Percentiles rank a stretch among this genome's conserved stretches.
phyloP scores from a whole-genome alignment of 1,140 invertebrate genomes.

The Dermatophagoides farinae region DNA sequence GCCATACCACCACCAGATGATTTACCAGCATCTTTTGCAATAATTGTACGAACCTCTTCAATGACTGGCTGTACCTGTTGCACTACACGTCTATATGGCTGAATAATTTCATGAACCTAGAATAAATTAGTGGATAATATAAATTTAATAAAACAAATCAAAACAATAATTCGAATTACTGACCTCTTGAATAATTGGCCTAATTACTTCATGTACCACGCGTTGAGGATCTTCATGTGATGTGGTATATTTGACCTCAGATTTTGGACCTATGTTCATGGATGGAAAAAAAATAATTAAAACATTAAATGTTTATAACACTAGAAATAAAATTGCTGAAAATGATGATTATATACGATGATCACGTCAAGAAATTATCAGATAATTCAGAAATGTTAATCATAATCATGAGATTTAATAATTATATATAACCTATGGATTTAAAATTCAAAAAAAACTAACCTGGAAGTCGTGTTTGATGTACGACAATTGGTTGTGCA shows the following conservation, averaged over 20 bases:
- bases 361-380: too few species aligned
- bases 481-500: background rate
- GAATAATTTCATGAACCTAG: background rate
- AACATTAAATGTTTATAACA: too few species aligned
- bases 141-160: too few species aligned
- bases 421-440: too few species aligned
- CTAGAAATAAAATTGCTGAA: too few species aligned
- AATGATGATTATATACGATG: too few species aligned
- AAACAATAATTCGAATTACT: background rate
- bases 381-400: too few species aligned
- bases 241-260: background rate
- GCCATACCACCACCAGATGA: background rate
- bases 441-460: too few species aligned
- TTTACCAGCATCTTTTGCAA: background rate
- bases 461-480: conserved; percentile 10
- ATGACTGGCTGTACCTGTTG: background rate
- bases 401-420: too few species aligned
- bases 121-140: too few species aligned
- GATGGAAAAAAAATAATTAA: background rate
- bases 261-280: background rate
- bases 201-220: conserved; percentile 1
- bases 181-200: conserved; percentile 2
- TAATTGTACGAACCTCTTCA: background rate
- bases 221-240: conserved; percentile 1
- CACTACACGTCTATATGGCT: background rate